Evolutionary conservation across 2,113 vertebrate species (phyloP).

Genomic region (Callospermophilus lateralis): DNA sequence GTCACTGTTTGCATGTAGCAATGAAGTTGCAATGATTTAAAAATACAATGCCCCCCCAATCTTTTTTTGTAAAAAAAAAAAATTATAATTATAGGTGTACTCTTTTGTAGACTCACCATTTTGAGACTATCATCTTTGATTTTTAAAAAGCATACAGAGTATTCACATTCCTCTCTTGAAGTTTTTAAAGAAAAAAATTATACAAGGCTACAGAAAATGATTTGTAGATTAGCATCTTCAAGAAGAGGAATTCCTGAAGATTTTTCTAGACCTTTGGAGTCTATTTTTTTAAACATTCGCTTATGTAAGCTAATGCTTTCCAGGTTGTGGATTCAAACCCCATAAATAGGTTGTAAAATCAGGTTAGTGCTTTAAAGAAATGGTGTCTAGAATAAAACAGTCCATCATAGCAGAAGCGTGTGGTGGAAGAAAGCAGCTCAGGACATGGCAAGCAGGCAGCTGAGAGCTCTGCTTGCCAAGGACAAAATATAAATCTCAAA

Average conservation of each 20-base stretch:
- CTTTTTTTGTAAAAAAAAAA: constrained; percentile 57
- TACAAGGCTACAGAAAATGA: background rate
- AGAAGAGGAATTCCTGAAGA: background rate
- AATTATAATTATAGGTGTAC: background rate
- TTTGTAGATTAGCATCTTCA: background rate
- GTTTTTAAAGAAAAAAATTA: constrained; percentile 44
- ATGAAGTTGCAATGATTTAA: constrained; percentile 27
- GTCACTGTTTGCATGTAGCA: constrained; percentile 87
- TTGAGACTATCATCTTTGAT: background rate
- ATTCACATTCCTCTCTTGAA: background rate
- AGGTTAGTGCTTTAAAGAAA: constrained; percentile 21
- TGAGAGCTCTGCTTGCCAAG: too few relatives aligned
- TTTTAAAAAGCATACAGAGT: background rate
- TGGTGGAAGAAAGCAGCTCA: too few relatives aligned
- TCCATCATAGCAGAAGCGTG: background rate
- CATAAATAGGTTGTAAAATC: background rate
- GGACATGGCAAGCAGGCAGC: too few relatives aligned
- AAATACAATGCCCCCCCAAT: constrained; percentile 17
- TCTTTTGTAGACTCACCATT: background rate
- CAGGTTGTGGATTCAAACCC: background rate
- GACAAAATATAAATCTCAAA: too few relatives aligned
- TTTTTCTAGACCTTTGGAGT: background rate
- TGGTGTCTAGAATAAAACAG: background rate
- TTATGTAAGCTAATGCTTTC: background rate
- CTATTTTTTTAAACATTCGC: constrained; percentile 7